A percentile compares a stretch with the other conserved stretches of the same genome.
Evolutionary conservation across 2,888 invertebrate genomes (phyloP).

Genomic region (Muscina levida): DNA sequence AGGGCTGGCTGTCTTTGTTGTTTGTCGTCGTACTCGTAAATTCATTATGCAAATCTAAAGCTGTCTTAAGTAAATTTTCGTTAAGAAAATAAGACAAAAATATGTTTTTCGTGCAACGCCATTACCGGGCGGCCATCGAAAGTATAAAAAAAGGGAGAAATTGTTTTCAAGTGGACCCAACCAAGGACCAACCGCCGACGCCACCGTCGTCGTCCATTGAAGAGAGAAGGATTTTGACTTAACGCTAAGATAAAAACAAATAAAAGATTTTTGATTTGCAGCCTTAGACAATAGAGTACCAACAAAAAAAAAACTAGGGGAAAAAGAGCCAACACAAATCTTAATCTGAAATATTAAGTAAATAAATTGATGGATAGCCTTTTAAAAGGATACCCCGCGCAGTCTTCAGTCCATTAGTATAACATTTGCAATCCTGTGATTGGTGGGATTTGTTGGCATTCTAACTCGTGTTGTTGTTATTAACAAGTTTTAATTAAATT

Average conservation of each 20-base stretch:
- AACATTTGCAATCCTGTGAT: constrained; percentile 24
- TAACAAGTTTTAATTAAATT: constrained; percentile 55
- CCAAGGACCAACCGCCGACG: no score
- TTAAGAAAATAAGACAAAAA: constrained; percentile 56
- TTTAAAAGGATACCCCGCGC: constrained; percentile 45
- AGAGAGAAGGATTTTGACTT: constrained; percentile 31
- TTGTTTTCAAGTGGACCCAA: constrained; percentile 39
- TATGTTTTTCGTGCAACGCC: constrained; percentile 32
- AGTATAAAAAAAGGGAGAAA: constrained; percentile 3
- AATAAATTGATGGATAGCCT: not conserved
- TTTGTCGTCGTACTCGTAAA: constrained; percentile 48
- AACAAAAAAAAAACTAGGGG: not conserved
- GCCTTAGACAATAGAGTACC: not conserved
- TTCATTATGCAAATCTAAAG: constrained; percentile 65
- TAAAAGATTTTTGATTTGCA: constrained; percentile 48
- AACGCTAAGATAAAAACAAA: constrained; percentile 40
- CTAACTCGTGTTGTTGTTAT: constrained; percentile 3
- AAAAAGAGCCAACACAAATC: no score
- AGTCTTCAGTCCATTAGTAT: not conserved
- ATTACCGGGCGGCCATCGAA: constrained; percentile 32
- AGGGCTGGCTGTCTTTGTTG: constrained; percentile 7
- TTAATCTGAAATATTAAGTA: not conserved
- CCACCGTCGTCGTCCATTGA: not conserved
- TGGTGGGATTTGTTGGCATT: constrained; percentile 3
- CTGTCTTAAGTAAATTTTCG: constrained; percentile 59